phyloP scores from a whole-genome alignment of 2,797 vertebrate species.

The Malurus splendens region DNA sequence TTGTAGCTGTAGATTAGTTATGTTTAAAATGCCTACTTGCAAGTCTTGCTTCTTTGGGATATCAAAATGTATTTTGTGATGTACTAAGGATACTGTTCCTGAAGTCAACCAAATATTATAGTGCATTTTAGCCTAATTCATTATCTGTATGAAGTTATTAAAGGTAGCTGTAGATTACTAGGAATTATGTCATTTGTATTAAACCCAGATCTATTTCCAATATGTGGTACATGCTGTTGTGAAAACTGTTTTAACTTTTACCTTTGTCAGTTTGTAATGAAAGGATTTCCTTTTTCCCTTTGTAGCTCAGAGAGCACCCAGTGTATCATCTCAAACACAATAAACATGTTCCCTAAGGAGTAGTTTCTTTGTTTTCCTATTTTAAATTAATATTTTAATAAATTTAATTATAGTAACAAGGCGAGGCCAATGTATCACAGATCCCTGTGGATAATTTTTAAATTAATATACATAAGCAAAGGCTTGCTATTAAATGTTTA shows the following conservation, averaged over 20 bases:
- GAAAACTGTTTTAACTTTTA: constrained; percentile 88
- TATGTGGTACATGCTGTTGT: constrained; percentile 92
- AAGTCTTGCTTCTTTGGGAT: constrained; percentile 96
- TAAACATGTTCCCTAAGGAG: constrained; percentile 84
- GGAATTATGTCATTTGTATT: constrained; percentile 90
- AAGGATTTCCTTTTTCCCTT: constrained; percentile 88
- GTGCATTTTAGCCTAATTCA: constrained; percentile 93
- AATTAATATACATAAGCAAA: constrained; percentile 56
- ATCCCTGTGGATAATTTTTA: constrained; percentile 62
- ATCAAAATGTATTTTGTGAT: constrained; percentile 96
- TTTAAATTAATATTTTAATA: constrained; percentile 66
- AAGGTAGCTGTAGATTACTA: constrained; percentile 87
- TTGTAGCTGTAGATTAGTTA: constrained; percentile 94
- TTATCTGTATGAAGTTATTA: constrained; percentile 92
- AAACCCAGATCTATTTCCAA: constrained; percentile 87
- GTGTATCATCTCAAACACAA: constrained; percentile 90
- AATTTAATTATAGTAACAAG: constrained; percentile 57
- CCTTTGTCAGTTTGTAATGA: constrained; percentile 91
- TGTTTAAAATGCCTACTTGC: constrained; percentile 91
- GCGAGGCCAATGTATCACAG: constrained; percentile 65
- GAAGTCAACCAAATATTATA: constrained; percentile 94
- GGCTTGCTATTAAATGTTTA: constrained; percentile 58
- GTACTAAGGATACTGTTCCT: constrained; percentile 92
- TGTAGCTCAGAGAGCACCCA: constrained; percentile 89
- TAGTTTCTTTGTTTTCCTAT: constrained; percentile 78